These are phyloP conservation scores for Pachyseris speciosa DNA, from an alignment of 64 coral and sea anemone genomes.

Conservation along the genomic window DNA sequence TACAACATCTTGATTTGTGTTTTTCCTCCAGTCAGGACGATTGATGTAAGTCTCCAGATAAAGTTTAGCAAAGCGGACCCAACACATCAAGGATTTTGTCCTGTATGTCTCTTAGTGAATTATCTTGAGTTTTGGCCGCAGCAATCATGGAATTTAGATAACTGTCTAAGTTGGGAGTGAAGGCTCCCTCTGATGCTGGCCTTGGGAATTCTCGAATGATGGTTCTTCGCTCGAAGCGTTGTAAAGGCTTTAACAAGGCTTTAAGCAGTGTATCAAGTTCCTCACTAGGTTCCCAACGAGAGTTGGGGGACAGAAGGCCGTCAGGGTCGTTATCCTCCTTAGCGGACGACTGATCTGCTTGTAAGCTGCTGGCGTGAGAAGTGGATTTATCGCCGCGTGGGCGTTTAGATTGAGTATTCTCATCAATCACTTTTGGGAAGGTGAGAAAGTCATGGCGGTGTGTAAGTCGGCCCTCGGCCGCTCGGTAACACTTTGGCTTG, in stretches of 20 bases:
- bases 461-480: too few species aligned
- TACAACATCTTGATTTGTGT: background rate
- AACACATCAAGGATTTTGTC: constrained; percentile 64
- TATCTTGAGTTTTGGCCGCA: constrained; percentile 36
- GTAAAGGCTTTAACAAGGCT: constrained; percentile 24
- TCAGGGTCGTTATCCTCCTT: background rate
- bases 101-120: constrained; percentile 42
- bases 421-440: background rate
- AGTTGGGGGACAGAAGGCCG: background rate
- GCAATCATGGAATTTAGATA: constrained; percentile 41
- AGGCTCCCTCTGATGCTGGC: constrained; percentile 18
- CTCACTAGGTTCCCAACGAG: background rate
- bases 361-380: background rate
- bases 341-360: background rate
- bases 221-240: constrained; percentile 26
- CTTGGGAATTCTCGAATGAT: constrained; percentile 52
- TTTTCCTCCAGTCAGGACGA: background rate
- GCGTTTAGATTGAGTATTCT: too few species aligned
- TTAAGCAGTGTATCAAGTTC: background rate
- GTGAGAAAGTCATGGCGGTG: too few species aligned
- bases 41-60: constrained; percentile 1
- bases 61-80: constrained; percentile 36
- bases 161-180: constrained; percentile 47
- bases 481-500: too few species aligned
- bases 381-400: background rate